Conservation (phyloP, 2,113 vertebrate genomes). For the Cnemophilus loriae region DNA sequence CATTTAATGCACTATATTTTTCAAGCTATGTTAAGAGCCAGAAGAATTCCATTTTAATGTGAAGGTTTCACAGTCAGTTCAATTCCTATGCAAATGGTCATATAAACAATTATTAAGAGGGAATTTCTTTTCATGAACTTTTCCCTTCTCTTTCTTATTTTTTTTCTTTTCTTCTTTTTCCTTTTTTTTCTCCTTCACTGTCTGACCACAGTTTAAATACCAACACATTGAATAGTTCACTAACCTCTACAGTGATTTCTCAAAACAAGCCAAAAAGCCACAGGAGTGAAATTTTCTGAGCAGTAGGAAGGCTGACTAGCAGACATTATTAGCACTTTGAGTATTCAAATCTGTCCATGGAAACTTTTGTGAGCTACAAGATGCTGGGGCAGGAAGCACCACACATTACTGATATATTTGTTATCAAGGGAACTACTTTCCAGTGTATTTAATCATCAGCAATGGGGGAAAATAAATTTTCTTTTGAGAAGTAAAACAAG, state of each 20-base stretch:
- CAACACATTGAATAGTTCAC: slow-evolving; percentile 67
- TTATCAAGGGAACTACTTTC: slow-evolving; percentile 52
- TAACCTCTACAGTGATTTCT: slow-evolving; percentile 69
- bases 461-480: neutral
- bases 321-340: slow-evolving; percentile 64
- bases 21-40: slow-evolving; percentile 51
- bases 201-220: slow-evolving; percentile 69
- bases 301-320: slow-evolving; percentile 68
- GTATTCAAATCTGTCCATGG: slow-evolving; percentile 41
- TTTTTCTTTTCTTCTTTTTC: neutral
- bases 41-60: slow-evolving; percentile 23
- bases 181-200: neutral
- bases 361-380: slow-evolving; percentile 58
- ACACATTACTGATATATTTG: slow-evolving; percentile 10
- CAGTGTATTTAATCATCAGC: slow-evolving; percentile 22
- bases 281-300: slow-evolving; percentile 75
- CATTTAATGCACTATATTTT: slow-evolving; percentile 69
- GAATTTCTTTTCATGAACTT: slow-evolving; percentile 15
- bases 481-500: neutral
- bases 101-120: neutral
- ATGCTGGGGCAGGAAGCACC: slow-evolving; percentile 34
- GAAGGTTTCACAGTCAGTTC: slow-evolving; percentile 18
- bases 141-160: neutral
- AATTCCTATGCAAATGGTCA: neutral
- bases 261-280: slow-evolving; percentile 69